Evolutionary conservation across 2,797 vertebrate species (phyloP).

Genomic region (Scyliorhinus canicula): DNA sequence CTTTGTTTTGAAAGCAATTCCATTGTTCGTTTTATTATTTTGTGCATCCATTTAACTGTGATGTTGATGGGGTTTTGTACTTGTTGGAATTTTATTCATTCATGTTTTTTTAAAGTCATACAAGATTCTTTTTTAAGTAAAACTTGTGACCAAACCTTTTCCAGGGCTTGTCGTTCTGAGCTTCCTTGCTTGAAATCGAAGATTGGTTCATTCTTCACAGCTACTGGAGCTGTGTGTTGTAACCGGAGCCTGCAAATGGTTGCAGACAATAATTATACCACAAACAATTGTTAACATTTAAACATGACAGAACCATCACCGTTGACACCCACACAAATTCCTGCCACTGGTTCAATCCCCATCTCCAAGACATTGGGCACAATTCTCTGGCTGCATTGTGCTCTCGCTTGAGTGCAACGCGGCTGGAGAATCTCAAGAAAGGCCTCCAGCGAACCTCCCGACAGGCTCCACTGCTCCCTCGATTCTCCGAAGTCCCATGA

Average conservation of each 20-base stretch:
- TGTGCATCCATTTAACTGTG: not conserved
- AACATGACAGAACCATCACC: not conserved
- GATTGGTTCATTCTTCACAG: conserved; percentile 80
- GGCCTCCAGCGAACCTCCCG: too few species aligned
- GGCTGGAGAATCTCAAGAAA: too few species aligned
- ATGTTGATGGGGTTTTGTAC: not conserved
- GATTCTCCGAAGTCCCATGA: too few species aligned
- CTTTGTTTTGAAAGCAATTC: not conserved
- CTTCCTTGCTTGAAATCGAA: conserved; percentile 72
- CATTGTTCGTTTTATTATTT: not conserved
- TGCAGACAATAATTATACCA: not conserved
- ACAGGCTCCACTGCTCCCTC: too few species aligned
- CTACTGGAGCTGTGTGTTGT: conserved; percentile 6
- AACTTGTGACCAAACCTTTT: conserved; percentile 60
- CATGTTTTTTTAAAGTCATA: not conserved
- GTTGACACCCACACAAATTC: not conserved
- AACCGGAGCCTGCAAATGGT: conserved; percentile 59
- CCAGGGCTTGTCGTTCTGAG: conserved; percentile 65
- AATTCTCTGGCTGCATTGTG: too few species aligned
- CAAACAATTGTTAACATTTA: not conserved
- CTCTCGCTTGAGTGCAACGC: too few species aligned
- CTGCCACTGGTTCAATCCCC: not conserved
- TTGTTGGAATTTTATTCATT: not conserved
- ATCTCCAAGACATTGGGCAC: not conserved
- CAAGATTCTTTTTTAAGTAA: not conserved